Evolutionary conservation across 2,797 vertebrate species (phyloP), one percentile per base, ranked within the genome.

Genomic region (Acanthiza pusilla): DNA sequence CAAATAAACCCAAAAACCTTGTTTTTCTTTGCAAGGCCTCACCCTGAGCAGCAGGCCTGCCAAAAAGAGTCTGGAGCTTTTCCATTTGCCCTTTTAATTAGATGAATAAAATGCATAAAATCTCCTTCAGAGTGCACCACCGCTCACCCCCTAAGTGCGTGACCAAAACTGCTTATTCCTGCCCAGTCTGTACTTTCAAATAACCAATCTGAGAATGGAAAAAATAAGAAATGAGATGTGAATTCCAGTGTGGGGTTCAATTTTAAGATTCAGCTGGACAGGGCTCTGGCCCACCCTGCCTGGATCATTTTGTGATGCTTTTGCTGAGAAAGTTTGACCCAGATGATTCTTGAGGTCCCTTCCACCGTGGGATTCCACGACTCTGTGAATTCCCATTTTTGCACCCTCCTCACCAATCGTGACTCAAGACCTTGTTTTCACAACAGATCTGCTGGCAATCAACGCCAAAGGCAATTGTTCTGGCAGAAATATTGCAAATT

Each of bases 351-450:
- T 11, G 36, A 50, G 16, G 42, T 43, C 27, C 11, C 18, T 84
- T 45, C 50, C 40, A 45, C 5, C 3, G 11, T n/a, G 32, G 0
- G 3, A 38, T 32, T 40, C 20, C 26, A 2, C 1, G 1, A 18
- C 27, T 80, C 36, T 57, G 13, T 43, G 25, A 63, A 34, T 30
- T 43, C 22, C 6, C 25, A 38, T 22, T 48, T 36, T 26, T 87
- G 54, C 13, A 32, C 12, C 6, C 15, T 48, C 38, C 11, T 67
- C 9, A 26, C 6, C 7, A 55, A 1, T 7, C 79, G 20, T 77
- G 34, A 73, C 17, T 55, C 15, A 0, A 91, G 16, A 3, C 30
- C 8, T 4, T 38, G 20, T 70, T 83, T 85, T 76, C 53, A 43
- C 51, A 58, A 19, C 1, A 55, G 17, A 30, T 54, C 78, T 77